Conservation (phyloP, 2,113 vertebrate species). For the Cairina moschata region DNA sequence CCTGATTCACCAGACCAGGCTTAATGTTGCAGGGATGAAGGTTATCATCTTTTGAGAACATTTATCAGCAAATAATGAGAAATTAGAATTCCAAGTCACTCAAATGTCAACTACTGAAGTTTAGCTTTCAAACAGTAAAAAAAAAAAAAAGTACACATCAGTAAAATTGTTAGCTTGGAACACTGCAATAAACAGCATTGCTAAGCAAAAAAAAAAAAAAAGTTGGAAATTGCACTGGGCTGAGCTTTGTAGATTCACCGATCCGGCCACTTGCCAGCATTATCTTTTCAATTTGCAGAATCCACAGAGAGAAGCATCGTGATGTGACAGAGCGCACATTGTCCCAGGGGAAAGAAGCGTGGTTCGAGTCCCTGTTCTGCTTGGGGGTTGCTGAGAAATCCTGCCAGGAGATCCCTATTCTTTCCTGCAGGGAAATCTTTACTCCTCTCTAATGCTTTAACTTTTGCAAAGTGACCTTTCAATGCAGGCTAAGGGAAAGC, state of each 20-base stretch:
- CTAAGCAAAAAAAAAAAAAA: neutral
- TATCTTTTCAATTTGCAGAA: neutral
- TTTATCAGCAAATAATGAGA: slow-evolving; percentile 36
- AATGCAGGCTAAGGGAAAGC: neutral
- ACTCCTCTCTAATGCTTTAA: neutral
- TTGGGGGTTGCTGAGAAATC: neutral
- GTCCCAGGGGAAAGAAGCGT: neutral
- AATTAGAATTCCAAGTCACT: slow-evolving; percentile 35
- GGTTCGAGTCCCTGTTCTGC: neutral
- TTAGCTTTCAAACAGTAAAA: neutral
- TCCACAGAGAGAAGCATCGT: neutral
- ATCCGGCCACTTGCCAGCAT: neutral
- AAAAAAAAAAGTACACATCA: rapidly evolving
- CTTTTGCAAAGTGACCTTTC: neutral
- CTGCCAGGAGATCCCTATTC: neutral
- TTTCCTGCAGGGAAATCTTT: neutral
- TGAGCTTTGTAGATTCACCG: neutral
- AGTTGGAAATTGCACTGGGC: neutral
- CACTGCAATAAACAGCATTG: neutral
- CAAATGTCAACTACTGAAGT: neutral
- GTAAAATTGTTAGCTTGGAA: neutral
- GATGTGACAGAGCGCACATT: neutral
- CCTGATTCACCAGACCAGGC: neutral
- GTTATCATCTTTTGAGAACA: slow-evolving; percentile 15
- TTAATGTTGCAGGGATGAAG: slow-evolving; percentile 23